A percentile compares a stretch with the other conserved stretches of the same genome.
phyloP scores from a whole-genome alignment of 2,113 vertebrate species.

The Candoia aspera region DNA sequence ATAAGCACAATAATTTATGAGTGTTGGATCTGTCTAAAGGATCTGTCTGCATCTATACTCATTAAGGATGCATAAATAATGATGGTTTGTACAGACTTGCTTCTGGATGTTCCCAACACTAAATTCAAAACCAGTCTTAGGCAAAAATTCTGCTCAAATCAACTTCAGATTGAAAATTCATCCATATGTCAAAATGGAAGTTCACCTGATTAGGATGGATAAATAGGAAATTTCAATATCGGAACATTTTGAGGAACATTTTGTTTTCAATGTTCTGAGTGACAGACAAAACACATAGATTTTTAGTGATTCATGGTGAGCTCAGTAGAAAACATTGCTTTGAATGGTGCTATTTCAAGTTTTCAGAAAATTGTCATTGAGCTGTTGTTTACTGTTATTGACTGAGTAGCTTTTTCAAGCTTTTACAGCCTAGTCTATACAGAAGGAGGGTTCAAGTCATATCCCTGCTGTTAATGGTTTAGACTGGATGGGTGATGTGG shows the following conservation, averaged over 20 bases:
- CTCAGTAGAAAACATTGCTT: too few species aligned
- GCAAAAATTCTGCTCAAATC: background rate
- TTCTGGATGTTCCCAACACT: too few species aligned
- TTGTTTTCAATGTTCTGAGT: background rate
- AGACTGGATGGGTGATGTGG: too few species aligned
- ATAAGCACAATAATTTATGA: conserved; percentile 6
- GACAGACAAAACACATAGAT: background rate
- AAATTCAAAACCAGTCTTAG: background rate
- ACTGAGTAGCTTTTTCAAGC: background rate
- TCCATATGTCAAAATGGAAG: background rate
- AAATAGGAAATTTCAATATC: background rate
- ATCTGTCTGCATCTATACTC: background rate
- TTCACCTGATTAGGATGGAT: background rate
- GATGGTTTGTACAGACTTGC: background rate
- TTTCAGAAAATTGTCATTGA: background rate
- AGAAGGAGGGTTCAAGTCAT: background rate
- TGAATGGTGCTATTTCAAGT: too few species aligned
- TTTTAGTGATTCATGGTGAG: too few species aligned
- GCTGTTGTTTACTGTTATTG: background rate
- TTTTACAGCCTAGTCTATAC: background rate
- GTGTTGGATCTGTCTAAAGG: background rate
- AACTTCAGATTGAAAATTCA: background rate
- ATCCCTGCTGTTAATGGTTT: too few species aligned
- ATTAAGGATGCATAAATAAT: conserved; percentile 7
- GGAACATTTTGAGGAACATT: background rate